Conservation (phyloP, 1,140 invertebrate species). For the Listronotus bonariensis region DNA sequence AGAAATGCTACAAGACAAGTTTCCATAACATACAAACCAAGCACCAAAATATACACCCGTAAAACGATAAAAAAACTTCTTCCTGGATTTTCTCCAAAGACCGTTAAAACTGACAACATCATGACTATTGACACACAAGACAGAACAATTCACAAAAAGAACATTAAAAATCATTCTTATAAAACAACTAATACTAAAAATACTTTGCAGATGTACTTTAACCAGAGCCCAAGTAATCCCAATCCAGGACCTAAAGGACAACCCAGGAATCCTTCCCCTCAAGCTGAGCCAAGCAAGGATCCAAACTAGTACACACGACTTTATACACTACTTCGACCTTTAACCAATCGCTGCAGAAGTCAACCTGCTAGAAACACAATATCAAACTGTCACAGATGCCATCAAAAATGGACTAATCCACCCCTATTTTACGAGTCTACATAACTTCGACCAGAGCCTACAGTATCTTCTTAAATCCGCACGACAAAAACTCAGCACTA, state of each 20-base stretch:
- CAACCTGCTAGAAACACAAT: not conserved
- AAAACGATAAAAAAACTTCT: no score
- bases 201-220: not conserved
- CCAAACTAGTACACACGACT: conserved; percentile 7
- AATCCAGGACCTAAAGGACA: not conserved
- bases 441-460: no score
- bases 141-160: not conserved
- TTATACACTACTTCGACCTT: conserved; percentile 9
- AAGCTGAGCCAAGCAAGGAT: conserved; percentile 7
- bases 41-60: no score
- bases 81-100: no score
- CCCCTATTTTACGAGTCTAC: no score
- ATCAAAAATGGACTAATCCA: no score
- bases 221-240: not conserved
- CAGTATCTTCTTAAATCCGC: no score
- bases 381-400: not conserved
- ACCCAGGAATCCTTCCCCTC: conserved; percentile 10
- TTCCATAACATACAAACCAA: no score
- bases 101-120: no score
- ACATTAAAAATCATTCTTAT: not conserved
- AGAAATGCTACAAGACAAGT: no score
- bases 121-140: no score
- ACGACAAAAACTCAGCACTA: no score
- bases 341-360: not conserved
- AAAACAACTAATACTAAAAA: not conserved